phyloP scores from a whole-genome alignment of 1,140 invertebrate species.

The Mya arenaria region DNA sequence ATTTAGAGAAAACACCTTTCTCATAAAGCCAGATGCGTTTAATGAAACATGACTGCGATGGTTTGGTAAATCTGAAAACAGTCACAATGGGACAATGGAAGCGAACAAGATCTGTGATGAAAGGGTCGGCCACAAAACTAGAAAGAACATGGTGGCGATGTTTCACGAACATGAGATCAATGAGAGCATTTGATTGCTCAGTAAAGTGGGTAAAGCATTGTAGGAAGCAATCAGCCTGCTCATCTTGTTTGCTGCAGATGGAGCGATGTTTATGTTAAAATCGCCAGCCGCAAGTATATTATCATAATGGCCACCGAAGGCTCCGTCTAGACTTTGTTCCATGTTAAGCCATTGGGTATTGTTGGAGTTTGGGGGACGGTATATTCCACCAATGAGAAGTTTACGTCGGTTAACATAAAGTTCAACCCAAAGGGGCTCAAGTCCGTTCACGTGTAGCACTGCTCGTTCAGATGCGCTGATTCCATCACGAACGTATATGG shows the following conservation, averaged over 20 bases:
- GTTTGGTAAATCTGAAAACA: constrained; percentile 6
- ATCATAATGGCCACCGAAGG: not conserved
- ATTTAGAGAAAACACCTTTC: not conserved
- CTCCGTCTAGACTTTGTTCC: constrained; percentile 5
- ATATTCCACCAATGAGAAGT: constrained; percentile 5
- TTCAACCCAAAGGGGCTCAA: constrained; percentile 19
- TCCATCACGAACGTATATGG: not conserved
- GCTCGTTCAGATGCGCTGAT: not conserved
- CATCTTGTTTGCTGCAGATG: not conserved
- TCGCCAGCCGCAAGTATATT: constrained; percentile 6
- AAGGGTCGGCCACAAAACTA: constrained; percentile 11
- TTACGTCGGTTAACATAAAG: not conserved
- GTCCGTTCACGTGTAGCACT: not conserved
- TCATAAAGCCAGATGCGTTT: constrained; percentile 9
- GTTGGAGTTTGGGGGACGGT: constrained; percentile 16
- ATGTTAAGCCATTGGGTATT: constrained; percentile 13
- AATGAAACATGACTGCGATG: not conserved
- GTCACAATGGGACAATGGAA: constrained; percentile 27
- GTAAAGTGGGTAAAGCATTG: constrained; percentile 32
- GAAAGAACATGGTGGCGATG: not conserved
- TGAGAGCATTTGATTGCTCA: constrained; percentile 1
- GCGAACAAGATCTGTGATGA: not conserved
- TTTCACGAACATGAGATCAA: constrained; percentile 30
- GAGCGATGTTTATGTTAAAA: not conserved
- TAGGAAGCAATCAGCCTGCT: not conserved